Base-by-base conservation (phyloP, 1,140 invertebrate genomes). In the Apis cerana region DNA sequence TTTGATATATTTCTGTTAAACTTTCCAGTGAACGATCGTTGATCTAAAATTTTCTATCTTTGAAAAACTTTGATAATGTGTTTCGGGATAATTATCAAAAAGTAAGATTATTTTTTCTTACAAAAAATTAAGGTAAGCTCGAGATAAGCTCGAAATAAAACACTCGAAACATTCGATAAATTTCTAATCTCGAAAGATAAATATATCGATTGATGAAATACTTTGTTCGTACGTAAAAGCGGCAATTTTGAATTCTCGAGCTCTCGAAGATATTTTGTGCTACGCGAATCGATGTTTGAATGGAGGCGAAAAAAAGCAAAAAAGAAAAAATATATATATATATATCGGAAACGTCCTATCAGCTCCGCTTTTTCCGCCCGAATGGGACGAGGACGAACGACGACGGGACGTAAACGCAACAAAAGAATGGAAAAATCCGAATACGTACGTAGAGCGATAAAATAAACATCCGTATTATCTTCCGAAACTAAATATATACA, bases 401-500 rank as follows among this genome's bases (percentile, higher is more conserved):
- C 33, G 19, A 50, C 72, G 13, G 50, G 27, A 64, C 75, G 50
- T 65, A 76, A 59, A 59, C n/a, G 65, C 33, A 48, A 69, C n/a
- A 69, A 70, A 48, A 74, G 56, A 61, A 58, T 1, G 27, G 8
- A 27, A 70, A 58, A 27, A 62, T 70, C 19, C 43, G 56, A 79
- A 27, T 52, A 71, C 43, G 65, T 71, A 43, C 78, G 69, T 65
- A 61, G 7, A 83, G 21, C 58, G 76, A 84, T 71, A 48, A 80
- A 56, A 52, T 77, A 50, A 70, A 80, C 48, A 68, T 71, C 43
- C 62, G 59, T 64, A 71, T 70, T 64, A 71, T 84, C 67, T 80
- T 75, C 69, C 52, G 19, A 69, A 43, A 85, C n/a, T 75, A 84
- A 58, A 79, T 79, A 81, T 81, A 75, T 70, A 75, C 43, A 61